Evolutionary conservation across 2,797 vertebrate species (phyloP).

Genomic region (Oreochromis grahami): DNA sequence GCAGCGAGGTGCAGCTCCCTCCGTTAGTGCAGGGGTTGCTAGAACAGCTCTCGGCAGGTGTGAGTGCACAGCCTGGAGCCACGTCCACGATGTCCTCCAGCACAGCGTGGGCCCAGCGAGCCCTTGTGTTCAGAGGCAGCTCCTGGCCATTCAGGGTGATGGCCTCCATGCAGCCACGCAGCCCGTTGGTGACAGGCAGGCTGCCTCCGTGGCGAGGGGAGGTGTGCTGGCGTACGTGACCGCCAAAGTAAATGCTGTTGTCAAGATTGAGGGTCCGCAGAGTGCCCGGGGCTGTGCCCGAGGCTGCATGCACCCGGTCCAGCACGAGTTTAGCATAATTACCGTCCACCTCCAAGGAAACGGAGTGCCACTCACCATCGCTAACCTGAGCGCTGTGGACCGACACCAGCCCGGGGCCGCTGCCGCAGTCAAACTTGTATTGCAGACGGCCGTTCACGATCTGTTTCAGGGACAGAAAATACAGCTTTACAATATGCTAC

Average conservation of each 20-base stretch:
- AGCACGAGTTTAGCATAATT: slow-evolving; percentile 93
- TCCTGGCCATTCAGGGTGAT: slow-evolving; percentile 89
- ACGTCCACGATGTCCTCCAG: slow-evolving; percentile 91
- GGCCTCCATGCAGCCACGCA: slow-evolving; percentile 92
- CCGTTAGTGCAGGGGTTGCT: slow-evolving; percentile 92
- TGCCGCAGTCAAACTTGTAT: slow-evolving; percentile 98
- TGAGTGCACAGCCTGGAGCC: slow-evolving; percentile 83
- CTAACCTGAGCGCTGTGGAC: slow-evolving; percentile 94
- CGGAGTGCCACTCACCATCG: slow-evolving; percentile 93
- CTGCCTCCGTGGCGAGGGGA: slow-evolving; percentile 78
- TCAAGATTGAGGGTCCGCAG: slow-evolving; percentile 95
- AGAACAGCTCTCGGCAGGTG: slow-evolving; percentile 83
- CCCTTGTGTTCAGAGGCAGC: slow-evolving; percentile 87
- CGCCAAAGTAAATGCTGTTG: slow-evolving; percentile 89
- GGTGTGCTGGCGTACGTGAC: slow-evolving; percentile 84
- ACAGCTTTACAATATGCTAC: not conserved
- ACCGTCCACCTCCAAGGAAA: slow-evolving; percentile 93
- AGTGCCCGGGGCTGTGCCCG: slow-evolving; percentile 90
- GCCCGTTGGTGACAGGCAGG: slow-evolving; percentile 84
- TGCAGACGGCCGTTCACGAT: slow-evolving; percentile 93
- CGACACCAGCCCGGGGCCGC: slow-evolving; percentile 91
- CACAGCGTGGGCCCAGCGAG: slow-evolving; percentile 76
- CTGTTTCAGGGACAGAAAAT: slow-evolving; percentile 56
- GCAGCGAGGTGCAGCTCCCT: slow-evolving; percentile 83
- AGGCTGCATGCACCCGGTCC: slow-evolving; percentile 91